These are phyloP conservation scores for Coreius guichenoti DNA, from an alignment of 2,797 vertebrate genomes.

Conservation along the genomic window DNA sequence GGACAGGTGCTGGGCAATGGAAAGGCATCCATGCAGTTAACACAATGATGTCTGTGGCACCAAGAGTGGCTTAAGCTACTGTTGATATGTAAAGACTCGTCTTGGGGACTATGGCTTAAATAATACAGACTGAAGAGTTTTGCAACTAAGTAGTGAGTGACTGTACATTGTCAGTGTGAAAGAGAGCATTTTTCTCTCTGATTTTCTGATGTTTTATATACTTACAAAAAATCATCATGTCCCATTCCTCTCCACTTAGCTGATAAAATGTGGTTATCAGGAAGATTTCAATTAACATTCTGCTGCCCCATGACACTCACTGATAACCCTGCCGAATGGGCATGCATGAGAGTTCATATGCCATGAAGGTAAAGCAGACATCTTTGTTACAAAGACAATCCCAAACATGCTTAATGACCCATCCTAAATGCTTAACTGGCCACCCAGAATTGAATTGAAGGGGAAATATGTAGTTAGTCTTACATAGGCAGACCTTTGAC, in stretches of 20 bases:
- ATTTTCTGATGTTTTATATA: neutral
- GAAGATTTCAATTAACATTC: conserved; percentile 71
- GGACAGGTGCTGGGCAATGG: conserved; percentile 28
- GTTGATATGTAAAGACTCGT: conserved; percentile 6
- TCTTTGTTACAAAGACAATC: conserved; percentile 49
- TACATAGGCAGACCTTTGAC: neutral
- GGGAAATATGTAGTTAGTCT: neutral
- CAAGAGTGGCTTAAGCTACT: neutral
- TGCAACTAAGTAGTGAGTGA: conserved; percentile 14
- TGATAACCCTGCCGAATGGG: conserved; percentile 41
- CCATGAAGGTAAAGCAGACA: conserved; percentile 27
- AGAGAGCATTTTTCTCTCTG: neutral
- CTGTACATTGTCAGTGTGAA: conserved; percentile 1
- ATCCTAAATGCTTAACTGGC: conserved; percentile 28
- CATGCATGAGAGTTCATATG: conserved; percentile 1
- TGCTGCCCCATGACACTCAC: conserved; percentile 47
- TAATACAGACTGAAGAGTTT: conserved; percentile 28
- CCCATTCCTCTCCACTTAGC: conserved; percentile 28
- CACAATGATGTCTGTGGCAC: conserved; percentile 39
- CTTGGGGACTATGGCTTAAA: conserved; percentile 13
- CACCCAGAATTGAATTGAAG: conserved; percentile 11
- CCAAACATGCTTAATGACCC: neutral
- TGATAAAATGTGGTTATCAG: conserved; percentile 38
- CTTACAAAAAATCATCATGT: neutral
- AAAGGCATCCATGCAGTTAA: conserved; percentile 47